Conservation (phyloP, 2,113 vertebrate genomes). For the Microcebus lehilahytsara region DNA sequence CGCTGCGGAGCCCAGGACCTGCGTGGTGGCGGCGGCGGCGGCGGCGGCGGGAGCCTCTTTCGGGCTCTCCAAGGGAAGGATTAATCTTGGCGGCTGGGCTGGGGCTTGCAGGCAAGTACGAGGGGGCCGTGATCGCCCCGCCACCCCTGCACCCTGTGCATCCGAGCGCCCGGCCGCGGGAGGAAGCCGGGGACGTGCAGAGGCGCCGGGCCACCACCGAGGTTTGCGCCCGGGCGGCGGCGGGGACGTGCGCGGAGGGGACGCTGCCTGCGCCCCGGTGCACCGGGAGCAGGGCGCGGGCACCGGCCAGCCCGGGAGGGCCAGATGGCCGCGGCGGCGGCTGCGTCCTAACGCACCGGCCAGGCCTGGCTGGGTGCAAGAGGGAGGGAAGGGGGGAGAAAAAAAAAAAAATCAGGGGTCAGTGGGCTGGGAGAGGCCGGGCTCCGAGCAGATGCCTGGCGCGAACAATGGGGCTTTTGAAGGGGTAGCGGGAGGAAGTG, state of each 20-base stretch:
- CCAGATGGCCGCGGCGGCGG: slow-evolving; percentile 88
- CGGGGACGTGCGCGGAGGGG: no score
- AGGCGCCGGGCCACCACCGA: no score
- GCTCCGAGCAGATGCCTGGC: slow-evolving; percentile 91
- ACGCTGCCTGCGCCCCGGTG: no score
- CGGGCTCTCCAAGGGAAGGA: slow-evolving; percentile 74
- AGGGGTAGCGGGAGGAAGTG: slow-evolving; percentile 90
- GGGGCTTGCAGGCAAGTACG: slow-evolving; percentile 72
- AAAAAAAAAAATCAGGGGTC: slow-evolving; percentile 83
- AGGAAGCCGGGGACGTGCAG: no score
- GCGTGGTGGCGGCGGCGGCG: background rate
- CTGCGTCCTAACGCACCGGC: slow-evolving; percentile 87
- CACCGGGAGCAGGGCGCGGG: slow-evolving; percentile 53
- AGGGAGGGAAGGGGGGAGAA: slow-evolving; percentile 74
- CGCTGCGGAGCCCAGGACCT: slow-evolving; percentile 58
- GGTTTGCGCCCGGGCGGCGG: no score
- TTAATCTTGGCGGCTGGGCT: slow-evolving; percentile 62
- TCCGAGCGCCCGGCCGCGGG: no score
- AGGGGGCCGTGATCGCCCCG: background rate
- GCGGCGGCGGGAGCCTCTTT: slow-evolving; percentile 59
- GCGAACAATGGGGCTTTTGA: slow-evolving; percentile 89
- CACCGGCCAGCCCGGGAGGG: slow-evolving; percentile 76
- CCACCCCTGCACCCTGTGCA: no score
- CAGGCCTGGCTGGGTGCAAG: slow-evolving; percentile 78
- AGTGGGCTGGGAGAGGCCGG: slow-evolving; percentile 86